Evolutionary conservation across 2,888 invertebrate species (phyloP), one percentile per base, ranked within the genome.

Genomic region (Venusia cambrica): DNA sequence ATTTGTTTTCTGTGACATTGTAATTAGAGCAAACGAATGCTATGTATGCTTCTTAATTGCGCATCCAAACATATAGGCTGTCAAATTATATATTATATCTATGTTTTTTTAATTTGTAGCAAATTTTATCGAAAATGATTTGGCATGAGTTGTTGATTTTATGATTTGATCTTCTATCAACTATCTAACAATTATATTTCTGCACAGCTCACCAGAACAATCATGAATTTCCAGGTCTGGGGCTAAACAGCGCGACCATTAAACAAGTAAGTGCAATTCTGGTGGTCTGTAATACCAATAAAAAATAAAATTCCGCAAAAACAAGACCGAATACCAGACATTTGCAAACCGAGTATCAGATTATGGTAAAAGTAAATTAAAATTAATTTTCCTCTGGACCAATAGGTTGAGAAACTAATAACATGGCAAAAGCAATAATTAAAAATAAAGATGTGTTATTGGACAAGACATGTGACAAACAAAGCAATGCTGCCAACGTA

Each of bases 231-330:
- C 22, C 43, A 51, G 50, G 42, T 45, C 50, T 44, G 45, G 43
- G 3, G 24, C 51, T 21, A 64, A 57, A 48, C 61, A 60, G 29
- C 61, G 55, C 48, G 48, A 54, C 45, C 53, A 54, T 15, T 56
- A 56, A 48, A 35, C 22, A 36, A 61, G 67, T 66, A 64, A 68
- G 68, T 68, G 29, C 45, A 39, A 46, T 47, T 57, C 55, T 59
- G 61, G 57, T 54, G 51, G 43, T 38, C 46, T 46, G 24, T 45
- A 36, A 40, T 35, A 40, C 35, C 12, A 35, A 19, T 29, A 39
- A 54, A 53, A 47, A 13, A 38, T 32, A 28, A 36, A 45, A 45
- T 27, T 38, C 35, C 41, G 24, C 38, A 41, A 54, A 55, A 45
- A 39, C 6, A 43, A 51, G 56, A 48, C 46, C 42, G 26, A 38